These are phyloP conservation scores for Poecile atricapillus DNA, from an alignment of 2,113 vertebrate genomes.

Conservation along the genomic window DNA sequence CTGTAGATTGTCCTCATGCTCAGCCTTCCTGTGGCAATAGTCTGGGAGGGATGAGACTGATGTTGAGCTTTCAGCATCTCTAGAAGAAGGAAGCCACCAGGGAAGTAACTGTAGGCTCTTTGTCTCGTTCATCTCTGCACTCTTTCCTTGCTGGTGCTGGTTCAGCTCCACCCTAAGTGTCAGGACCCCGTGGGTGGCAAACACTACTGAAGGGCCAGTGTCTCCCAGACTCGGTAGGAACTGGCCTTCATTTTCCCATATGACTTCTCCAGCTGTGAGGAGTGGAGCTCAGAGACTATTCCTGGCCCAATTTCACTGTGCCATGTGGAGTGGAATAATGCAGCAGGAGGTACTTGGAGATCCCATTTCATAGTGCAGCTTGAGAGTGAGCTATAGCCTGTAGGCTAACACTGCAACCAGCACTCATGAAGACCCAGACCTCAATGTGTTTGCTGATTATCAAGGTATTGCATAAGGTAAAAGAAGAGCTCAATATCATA, in stretches of 20 bases:
- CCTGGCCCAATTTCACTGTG: neutral
- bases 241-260: neutral
- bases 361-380: neutral
- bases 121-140: neutral
- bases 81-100: neutral
- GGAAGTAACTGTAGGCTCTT: neutral
- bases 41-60: neutral
- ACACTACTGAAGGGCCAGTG: neutral
- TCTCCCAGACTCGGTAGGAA: neutral
- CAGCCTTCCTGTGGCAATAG: neutral
- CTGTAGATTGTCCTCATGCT: neutral
- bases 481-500: neutral
- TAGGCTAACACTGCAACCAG: neutral
- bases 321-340: neutral
- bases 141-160: neutral
- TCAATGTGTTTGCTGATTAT: neutral
- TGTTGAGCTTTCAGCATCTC: neutral
- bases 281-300: neutral
- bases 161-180: neutral
- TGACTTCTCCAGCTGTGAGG: neutral
- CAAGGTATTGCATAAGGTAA: neutral
- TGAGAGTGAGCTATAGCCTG: neutral
- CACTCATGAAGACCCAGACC: neutral
- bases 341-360: neutral
- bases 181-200: neutral